A percentile compares a stretch with the other conserved stretches of the same genome.
These are phyloP conservation scores for Microtus oregoni DNA, from an alignment of 2,113 vertebrate genomes.

Conservation along the genomic window DNA sequence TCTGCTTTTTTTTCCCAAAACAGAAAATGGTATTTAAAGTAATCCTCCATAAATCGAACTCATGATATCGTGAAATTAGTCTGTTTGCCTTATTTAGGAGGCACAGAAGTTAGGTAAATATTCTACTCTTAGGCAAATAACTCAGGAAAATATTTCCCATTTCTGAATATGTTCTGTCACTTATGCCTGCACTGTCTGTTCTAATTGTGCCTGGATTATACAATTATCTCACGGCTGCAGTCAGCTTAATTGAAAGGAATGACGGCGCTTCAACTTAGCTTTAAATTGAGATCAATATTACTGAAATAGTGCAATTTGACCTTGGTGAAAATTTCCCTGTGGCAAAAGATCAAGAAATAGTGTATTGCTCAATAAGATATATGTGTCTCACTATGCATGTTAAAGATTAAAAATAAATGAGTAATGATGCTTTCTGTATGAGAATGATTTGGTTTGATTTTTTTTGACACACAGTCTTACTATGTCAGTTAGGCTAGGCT, in stretches of 20 bases:
- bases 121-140: conserved; percentile 37
- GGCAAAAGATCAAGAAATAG: conserved; percentile 44
- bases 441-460: not conserved
- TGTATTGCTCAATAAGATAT: not conserved
- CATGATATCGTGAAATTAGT: conserved; percentile 21
- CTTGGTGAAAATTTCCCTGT: conserved; percentile 52
- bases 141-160: not conserved
- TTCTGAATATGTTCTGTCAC: not conserved
- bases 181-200: not conserved
- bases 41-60: conserved; percentile 21
- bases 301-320: conserved; percentile 19
- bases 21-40: conserved; percentile 1
- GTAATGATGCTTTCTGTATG: not conserved
- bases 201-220: conserved; percentile 19
- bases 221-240: not conserved
- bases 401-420: conserved; percentile 50
- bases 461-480: not conserved
- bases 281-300: conserved; percentile 64
- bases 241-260: conserved; percentile 45
- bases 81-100: not conserved
- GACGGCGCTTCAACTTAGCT: conserved; percentile 54
- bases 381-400: not conserved
- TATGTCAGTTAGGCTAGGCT: not conserved
- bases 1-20: conserved; percentile 33
- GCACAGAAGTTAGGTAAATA: not conserved